These are phyloP conservation scores for Zygogramma bicolorata DNA, from an alignment of 2,888 invertebrate species.

Conservation along the genomic window DNA sequence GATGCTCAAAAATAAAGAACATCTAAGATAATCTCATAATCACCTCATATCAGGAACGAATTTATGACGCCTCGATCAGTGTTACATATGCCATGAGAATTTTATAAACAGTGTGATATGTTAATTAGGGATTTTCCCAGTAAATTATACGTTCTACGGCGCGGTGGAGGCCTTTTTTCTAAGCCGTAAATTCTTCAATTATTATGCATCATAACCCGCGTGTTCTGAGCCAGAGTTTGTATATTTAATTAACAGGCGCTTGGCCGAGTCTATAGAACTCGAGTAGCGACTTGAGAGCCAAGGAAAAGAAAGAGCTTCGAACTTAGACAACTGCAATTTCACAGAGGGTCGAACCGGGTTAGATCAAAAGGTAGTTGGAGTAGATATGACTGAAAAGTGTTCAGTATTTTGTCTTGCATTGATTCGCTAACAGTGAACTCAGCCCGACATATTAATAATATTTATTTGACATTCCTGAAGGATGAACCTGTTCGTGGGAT, in stretches of 20 bases:
- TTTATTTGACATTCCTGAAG: too few species aligned
- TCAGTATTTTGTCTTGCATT: too few species aligned
- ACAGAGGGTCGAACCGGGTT: too few species aligned
- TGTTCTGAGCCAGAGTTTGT: slow-evolving; percentile 21
- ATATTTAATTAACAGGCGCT: slow-evolving; percentile 21
- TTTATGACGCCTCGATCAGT: slow-evolving; percentile 9
- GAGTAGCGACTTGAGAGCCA: background rate
- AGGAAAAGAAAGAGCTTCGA: background rate
- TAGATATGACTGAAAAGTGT: too few species aligned
- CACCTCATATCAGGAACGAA: slow-evolving; percentile 5
- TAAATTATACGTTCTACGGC: slow-evolving; percentile 16
- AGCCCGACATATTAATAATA: too few species aligned
- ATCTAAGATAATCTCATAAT: background rate
- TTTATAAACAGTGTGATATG: slow-evolving; percentile 20
- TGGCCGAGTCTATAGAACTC: slow-evolving; percentile 1
- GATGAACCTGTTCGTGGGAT: too few species aligned
- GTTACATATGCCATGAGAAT: slow-evolving; percentile 7
- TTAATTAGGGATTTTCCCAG: slow-evolving; percentile 18
- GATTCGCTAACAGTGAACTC: too few species aligned
- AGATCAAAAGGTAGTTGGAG: too few species aligned
- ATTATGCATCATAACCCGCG: slow-evolving; percentile 12
- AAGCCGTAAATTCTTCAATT: slow-evolving; percentile 20
- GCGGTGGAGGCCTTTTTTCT: slow-evolving; percentile 3
- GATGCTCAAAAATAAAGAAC: background rate
- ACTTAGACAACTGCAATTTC: too few species aligned